Base-by-base conservation (phyloP, 1,140 invertebrate species). In the Wasmannia auropunctata region DNA sequence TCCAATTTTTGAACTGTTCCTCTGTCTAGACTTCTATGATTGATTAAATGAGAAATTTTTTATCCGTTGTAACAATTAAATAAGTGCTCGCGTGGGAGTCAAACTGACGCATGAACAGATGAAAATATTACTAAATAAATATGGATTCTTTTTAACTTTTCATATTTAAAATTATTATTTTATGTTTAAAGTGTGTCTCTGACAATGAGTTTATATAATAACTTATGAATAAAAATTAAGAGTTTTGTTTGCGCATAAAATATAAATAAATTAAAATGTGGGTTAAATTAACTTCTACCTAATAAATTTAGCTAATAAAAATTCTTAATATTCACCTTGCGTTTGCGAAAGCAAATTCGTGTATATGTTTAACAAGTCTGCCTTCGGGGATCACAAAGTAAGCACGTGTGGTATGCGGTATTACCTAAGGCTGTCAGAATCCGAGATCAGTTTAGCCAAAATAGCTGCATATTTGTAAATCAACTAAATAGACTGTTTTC, bases 341-440 rank as follows among this genome's bases (percentile, higher is more conserved):
- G 25, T 80, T 31, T 49, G 22, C 7, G 22, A 80, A 80, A 54
- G 25, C 25, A 77, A 62, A 77, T 62, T 77, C 16, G 10, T 40
- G 22, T 62, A 43, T 46, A 43, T 77, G 19, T 5, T 46, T 62
- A 43, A 2, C 40, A 19, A 56, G 56, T 62, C 56, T 60, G 56
- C 74, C 74, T 62, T 62, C 56, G 40, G 54, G 25, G 37, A 28
- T 51, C 43, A 67, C 76, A 80, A 80, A 63, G 77, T 80, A 80
- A 80, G 49, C 77, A 69, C 22, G 62, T 54, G 6, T 54, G 46
- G 77, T 16, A 80, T 56, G 63, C 49, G 14, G 37, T n/a, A n/a
- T 80, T 80, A 54, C 63, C 62, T n/a, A 54, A 80, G 63, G 62
- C 46, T 54, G 22, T 40, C 49, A 69, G 69, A 80, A 69, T 25